phyloP scores from a whole-genome alignment of 2,113 vertebrate genomes.

The Phocoena phocoena region DNA sequence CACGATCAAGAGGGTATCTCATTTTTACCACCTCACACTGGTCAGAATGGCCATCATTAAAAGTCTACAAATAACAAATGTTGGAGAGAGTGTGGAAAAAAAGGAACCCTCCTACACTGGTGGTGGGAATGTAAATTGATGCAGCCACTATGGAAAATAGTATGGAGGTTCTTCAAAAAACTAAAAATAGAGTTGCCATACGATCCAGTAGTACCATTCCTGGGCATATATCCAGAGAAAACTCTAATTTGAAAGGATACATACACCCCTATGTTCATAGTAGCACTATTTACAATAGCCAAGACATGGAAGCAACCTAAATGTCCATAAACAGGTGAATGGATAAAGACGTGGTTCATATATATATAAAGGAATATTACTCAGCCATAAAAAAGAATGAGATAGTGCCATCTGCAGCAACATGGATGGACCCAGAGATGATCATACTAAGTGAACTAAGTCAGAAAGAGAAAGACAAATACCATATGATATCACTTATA shows the following conservation, averaged over 20 bases:
- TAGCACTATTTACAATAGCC: neutral
- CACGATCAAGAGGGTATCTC: neutral
- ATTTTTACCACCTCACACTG: neutral
- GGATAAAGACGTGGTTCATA: neutral
- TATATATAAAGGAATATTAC: neutral
- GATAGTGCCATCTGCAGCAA: neutral
- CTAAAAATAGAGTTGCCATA: neutral
- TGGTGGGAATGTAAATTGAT: neutral
- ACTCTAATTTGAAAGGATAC: neutral
- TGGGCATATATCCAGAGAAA: neutral
- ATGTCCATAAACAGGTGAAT: neutral
- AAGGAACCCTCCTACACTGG: neutral
- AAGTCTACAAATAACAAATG: neutral
- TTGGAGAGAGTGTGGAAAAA: neutral
- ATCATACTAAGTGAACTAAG: neutral
- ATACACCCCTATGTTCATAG: neutral
- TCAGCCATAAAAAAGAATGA: neutral
- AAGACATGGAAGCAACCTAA: neutral
- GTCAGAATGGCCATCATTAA: neutral
- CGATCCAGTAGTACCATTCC: too few species aligned
- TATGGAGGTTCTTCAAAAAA: neutral
- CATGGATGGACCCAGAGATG: neutral
- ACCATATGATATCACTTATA: neutral
- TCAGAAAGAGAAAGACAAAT: neutral
- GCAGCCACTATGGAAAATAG: neutral